Evolutionary conservation across 1,140 invertebrate species (phyloP).

Genomic region (Coelopa frigida): DNA sequence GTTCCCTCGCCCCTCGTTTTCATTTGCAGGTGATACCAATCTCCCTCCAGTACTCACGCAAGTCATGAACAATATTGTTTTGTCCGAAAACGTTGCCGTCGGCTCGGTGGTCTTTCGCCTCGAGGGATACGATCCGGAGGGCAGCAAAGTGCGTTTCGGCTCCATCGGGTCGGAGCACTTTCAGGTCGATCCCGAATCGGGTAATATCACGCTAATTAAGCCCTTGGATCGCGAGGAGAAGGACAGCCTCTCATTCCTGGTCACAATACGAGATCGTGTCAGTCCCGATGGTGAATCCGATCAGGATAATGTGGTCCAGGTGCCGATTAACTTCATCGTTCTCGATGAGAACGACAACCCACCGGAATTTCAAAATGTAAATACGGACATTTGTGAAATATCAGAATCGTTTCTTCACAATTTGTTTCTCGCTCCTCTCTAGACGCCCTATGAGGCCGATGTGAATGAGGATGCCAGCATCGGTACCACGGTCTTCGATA

Average conservation of each 20-base stretch:
- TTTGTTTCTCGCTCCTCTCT: constrained; percentile 1
- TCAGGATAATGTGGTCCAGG: constrained; percentile 66
- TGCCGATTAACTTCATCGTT: constrained; percentile 74
- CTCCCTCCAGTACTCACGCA: constrained; percentile 60
- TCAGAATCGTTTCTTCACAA: not conserved
- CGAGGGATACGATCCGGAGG: constrained; percentile 73
- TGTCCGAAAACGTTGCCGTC: constrained; percentile 70
- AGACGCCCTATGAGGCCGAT: constrained; percentile 72
- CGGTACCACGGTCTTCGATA: constrained; percentile 65
- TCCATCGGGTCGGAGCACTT: constrained; percentile 75
- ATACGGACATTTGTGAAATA: not conserved
- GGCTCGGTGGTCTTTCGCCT: constrained; percentile 68
- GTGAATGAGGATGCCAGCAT: constrained; percentile 69
- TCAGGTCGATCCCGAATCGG: constrained; percentile 65
- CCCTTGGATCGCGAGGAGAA: constrained; percentile 77
- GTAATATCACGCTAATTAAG: constrained; percentile 67
- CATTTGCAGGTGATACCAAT: constrained; percentile 43
- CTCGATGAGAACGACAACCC: constrained; percentile 84
- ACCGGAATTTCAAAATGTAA: constrained; percentile 69
- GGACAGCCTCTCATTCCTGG: constrained; percentile 31
- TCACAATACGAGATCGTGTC: constrained; percentile 55
- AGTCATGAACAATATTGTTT: constrained; percentile 64
- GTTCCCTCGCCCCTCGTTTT: too few relatives aligned
- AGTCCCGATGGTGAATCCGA: constrained; percentile 50
- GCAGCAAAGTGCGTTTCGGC: constrained; percentile 58